Conservation (phyloP, 2,113 vertebrate genomes). For the Dasyprocta punctata region DNA sequence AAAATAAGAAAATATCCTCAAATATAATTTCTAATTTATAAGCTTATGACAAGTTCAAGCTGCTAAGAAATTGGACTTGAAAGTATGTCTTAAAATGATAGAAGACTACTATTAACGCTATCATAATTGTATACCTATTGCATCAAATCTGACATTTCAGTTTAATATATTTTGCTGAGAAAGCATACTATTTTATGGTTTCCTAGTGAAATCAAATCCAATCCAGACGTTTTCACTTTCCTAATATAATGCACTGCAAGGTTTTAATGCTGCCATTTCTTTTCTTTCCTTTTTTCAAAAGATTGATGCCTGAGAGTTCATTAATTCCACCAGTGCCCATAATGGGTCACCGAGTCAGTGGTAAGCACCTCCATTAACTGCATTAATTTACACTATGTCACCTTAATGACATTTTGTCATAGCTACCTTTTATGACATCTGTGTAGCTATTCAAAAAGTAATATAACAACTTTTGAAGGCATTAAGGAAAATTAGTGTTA, state of each 20-base stretch:
- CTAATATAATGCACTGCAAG: conserved; percentile 90
- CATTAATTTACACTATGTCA: conserved; percentile 92
- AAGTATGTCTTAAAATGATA: conserved; percentile 86
- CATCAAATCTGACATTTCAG: conserved; percentile 86
- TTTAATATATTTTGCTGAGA: conserved; percentile 86
- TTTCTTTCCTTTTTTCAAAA: conserved; percentile 86
- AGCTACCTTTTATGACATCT: conserved; percentile 89
- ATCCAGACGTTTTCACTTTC: conserved; percentile 90
- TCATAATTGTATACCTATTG: conserved; percentile 86
- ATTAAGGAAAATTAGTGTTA: conserved; percentile 83
- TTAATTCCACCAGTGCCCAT: conserved; percentile 92
- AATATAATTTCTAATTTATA: conserved; percentile 88
- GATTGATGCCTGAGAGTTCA: conserved; percentile 91
- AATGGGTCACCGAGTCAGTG: conserved; percentile 94
- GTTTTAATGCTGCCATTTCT: conserved; percentile 92
- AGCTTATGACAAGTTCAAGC: conserved; percentile 86
- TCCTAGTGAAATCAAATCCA: conserved; percentile 86
- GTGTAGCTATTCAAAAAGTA: conserved; percentile 87
- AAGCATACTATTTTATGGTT: conserved; percentile 84
- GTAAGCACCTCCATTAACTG: conserved; percentile 88
- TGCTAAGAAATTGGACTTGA: conserved; percentile 87
- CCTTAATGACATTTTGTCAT: conserved; percentile 92
- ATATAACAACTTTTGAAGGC: conserved; percentile 85
- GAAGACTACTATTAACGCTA: conserved; percentile 86
- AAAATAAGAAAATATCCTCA: conserved; percentile 84